Evolutionary conservation across 1,140 invertebrate species (phyloP), one percentile per base, ranked within the genome.

Genomic region (Macrobrachium nipponense): DNA sequence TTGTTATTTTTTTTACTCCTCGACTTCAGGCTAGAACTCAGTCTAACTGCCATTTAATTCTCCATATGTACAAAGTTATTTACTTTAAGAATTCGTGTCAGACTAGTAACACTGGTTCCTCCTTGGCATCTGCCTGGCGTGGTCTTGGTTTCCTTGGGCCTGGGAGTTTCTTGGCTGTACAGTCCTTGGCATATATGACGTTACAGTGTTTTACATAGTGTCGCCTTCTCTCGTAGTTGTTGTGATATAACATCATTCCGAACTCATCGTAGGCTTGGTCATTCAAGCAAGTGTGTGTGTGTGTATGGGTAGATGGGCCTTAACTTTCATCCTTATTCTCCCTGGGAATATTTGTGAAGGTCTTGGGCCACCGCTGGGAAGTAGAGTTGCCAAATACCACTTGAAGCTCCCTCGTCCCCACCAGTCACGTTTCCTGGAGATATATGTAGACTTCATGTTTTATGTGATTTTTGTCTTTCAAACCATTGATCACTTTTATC

Each of bases 1-100:
- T 8, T 51, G 27, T 51, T 10, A 51, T 51, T 51, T 51, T 51
- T 68, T 68, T 80, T 61, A 80, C 77, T 79, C 84, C 82, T 72
- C 51, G 75, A 80, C 78, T 75, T 60, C 66, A 73, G 80, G 80
- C 80, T 82, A 73, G 80, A 72, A 82, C 80, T 82, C 80, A 82
- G 78, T 80, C 78, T 80, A 80, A 80, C 78, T 80, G 78, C 78
- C 78, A 80, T 80, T 80, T 62, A 80, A 80, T 36, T 64, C 70
- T 78, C 76, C 84, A 86, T 66, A 86, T 86, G 84, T 86, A 86
- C 84, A 86, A 86, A 86, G 84, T 61, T 79, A 66, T 79, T 72
- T 80, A 78, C 77, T 86, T 73, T 84, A 84, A 84, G 82, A 84
- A 77, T 84, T 60, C 51, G 59, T 51, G 51, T 51, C 51, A 51